These are phyloP conservation scores for Anneissia japonica DNA, from an alignment of 35 echinoderm and acorn worm genomes.

Conservation along the genomic window DNA sequence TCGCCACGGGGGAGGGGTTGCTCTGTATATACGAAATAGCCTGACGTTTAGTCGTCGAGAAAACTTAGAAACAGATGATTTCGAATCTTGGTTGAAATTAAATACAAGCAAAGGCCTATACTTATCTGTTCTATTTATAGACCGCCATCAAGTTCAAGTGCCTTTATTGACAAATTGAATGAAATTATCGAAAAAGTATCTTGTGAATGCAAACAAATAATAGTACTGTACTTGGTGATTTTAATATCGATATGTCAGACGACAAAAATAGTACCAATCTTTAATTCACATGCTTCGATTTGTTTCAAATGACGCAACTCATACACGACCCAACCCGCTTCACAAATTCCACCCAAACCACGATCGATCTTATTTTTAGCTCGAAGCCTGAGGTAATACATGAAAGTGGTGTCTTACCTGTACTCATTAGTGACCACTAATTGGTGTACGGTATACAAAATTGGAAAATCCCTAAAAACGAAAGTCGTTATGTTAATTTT, in stretches of 20 bases:
- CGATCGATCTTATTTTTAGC: slow-evolving; percentile 7
- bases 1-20: slow-evolving; percentile 3
- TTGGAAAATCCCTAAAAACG: background rate
- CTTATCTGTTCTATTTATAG: background rate
- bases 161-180: background rate
- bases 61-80: background rate
- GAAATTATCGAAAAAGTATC: background rate
- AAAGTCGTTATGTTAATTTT: background rate
- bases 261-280: background rate
- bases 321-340: background rate
- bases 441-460: background rate
- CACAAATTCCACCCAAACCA: background rate
- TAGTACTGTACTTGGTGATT: slow-evolving; percentile 21
- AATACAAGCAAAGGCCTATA: background rate
- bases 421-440: background rate
- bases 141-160: background rate
- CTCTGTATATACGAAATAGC: slow-evolving; percentile 8
- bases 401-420: background rate
- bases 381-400: background rate
- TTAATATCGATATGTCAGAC: slow-evolving; percentile 1
- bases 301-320: background rate
- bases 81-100: background rate
- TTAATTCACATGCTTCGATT: background rate
- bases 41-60: background rate
- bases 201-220: background rate